phyloP scores from a whole-genome alignment of 1,140 invertebrate genomes.

The Anadara kagoshimensis region DNA sequence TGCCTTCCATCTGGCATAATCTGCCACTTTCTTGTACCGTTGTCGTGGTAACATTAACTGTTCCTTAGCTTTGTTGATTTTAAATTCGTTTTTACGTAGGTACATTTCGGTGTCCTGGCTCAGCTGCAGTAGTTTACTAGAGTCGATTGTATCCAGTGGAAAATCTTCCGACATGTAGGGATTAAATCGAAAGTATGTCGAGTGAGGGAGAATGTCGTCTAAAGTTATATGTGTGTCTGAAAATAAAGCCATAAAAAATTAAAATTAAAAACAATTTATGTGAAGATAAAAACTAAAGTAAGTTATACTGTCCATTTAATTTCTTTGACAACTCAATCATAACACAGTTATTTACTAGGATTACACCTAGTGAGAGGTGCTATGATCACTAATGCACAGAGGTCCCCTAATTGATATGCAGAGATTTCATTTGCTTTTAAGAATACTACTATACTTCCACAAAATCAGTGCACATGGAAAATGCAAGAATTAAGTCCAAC shows the following conservation, averaged over 20 bases:
- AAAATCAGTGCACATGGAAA: too few relatives aligned
- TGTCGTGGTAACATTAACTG: slow-evolving; percentile 72
- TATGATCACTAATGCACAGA: too few relatives aligned
- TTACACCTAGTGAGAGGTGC: too few relatives aligned
- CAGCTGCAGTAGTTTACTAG: slow-evolving; percentile 76
- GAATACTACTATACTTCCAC: too few relatives aligned
- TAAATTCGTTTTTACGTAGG: slow-evolving; percentile 83
- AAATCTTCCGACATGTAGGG: slow-evolving; percentile 90
- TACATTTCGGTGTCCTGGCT: slow-evolving; percentile 82
- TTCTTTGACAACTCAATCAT: too few relatives aligned
- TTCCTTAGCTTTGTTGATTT: slow-evolving; percentile 79
- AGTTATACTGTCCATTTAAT: too few relatives aligned
- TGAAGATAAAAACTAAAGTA: too few relatives aligned
- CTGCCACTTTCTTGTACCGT: slow-evolving; percentile 44
- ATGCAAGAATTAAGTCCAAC: too few relatives aligned
- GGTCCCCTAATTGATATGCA: too few relatives aligned
- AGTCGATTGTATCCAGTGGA: slow-evolving; percentile 87
- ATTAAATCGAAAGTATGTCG: slow-evolving; percentile 92
- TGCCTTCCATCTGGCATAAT: slow-evolving; percentile 34
- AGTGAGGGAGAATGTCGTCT: slow-evolving; percentile 85
- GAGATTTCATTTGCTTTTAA: too few relatives aligned
- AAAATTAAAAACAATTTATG: too few relatives aligned
- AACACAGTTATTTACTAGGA: too few relatives aligned
- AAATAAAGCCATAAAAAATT: slow-evolving; percentile 28
- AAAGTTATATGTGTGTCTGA: slow-evolving; percentile 82